Evolutionary conservation across 2,113 vertebrate genomes (phyloP).

Genomic region (Phaetusa simplex): DNA sequence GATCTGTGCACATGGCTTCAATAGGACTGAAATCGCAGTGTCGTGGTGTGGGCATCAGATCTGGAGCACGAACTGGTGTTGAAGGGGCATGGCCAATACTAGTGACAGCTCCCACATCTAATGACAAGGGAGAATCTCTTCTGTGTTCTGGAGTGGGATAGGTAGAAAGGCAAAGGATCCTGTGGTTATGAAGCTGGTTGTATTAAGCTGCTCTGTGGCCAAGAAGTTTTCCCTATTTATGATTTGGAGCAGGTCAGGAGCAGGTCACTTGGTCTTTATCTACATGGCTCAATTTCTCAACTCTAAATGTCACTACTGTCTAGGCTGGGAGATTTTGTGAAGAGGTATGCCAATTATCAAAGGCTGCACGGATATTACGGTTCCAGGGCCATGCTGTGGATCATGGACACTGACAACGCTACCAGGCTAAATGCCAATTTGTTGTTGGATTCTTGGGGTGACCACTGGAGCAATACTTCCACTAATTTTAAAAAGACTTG

Average conservation of each 20-base stretch:
- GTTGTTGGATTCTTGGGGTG: background rate
- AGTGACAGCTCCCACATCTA: background rate
- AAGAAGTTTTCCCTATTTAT: background rate
- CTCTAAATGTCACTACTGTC: background rate
- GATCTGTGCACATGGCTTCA: background rate
- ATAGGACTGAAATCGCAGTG: background rate
- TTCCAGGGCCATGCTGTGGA: background rate
- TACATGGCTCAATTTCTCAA: background rate
- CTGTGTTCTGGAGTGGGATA: background rate
- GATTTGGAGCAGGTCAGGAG: background rate
- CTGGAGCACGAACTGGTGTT: background rate
- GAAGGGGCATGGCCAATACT: background rate
- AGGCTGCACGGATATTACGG: background rate
- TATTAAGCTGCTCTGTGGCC: background rate
- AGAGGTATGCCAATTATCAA: background rate
- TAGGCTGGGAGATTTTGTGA: background rate
- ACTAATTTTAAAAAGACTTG: background rate
- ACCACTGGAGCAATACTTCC: background rate
- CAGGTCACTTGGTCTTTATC: background rate
- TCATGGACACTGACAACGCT: background rate
- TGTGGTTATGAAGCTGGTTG: background rate
- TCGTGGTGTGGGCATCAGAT: fast-evolving
- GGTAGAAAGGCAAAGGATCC: background rate
- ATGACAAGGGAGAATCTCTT: background rate
- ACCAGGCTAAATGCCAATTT: background rate